Base-by-base conservation (phyloP, 1,140 invertebrate genomes). In the Sesamia nonagrioides region DNA sequence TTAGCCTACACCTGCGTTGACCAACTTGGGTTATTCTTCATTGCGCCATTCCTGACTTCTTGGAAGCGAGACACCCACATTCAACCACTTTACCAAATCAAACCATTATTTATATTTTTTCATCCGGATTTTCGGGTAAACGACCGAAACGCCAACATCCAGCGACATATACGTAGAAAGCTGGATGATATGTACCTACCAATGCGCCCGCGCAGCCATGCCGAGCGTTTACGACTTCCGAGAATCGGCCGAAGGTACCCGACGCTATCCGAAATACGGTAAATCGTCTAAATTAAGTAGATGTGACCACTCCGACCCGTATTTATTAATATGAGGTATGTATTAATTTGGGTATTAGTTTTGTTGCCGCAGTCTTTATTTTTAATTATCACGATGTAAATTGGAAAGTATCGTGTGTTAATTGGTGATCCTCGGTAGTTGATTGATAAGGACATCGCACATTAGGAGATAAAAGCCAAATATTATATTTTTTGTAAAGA, bases 201-300 rank as follows among this genome's bases (percentile, higher is more conserved):
- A 82, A 40, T 83, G 85, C 82, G 88, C 85, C 78, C 76, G 82
- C 80, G 82, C 61, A 69, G 78, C 80, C 86, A 63, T 80, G 77
- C 82, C 60, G 63, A 72, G 79, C 81, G 81, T 89, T 92, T 92
- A 92, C 87, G 89, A 89, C 84, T 93, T 93, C 92, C 86, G 73
- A 91, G 92, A 93, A 92, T 78, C 61, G 69, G 74, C 54, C 75
- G 58, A 77, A 74, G 85, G 84, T 86, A 81, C 84, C 81, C 61
- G 84, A 88, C 89, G 87, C 81, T 80, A 68, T 81, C 82, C 82
- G 83, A 83, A 85, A 85, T 89, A 92, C 89, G 89, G 89, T 93
- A 93, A 88, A 91, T 87, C 84, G 83, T 89, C 87, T 91, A 89
- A 90, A 92, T 92, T 92, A 89, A 91, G 74, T 77, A 77, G 58